Conservation (phyloP, 2,113 vertebrate genomes). For the Bubo blakistoni region DNA sequence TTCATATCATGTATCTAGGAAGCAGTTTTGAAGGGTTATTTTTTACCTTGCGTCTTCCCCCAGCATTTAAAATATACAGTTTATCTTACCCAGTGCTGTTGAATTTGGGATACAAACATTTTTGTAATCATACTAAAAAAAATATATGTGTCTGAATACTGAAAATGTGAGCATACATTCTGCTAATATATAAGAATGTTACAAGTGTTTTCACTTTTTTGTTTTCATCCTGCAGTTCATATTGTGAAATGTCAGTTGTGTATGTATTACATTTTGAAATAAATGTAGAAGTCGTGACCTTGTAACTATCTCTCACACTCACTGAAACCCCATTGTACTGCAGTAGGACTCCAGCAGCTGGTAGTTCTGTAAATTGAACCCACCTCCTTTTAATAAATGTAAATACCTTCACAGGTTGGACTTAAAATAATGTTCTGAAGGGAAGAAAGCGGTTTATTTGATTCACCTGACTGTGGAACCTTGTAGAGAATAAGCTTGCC, state of each 20-base stretch:
- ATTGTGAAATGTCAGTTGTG: neutral
- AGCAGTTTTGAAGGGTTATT: neutral
- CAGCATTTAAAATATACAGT: neutral
- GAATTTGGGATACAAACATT: neutral
- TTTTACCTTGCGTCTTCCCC: neutral
- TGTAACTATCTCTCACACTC: slow-evolving; percentile 39
- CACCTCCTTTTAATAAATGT: neutral
- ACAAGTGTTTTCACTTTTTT: neutral
- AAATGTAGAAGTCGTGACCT: slow-evolving; percentile 54
- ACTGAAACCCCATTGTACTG: slow-evolving; percentile 20
- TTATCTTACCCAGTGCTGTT: neutral
- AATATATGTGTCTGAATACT: neutral
- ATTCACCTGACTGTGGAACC: neutral
- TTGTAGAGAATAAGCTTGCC: neutral
- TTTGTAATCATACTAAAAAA: neutral
- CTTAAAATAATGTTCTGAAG: neutral
- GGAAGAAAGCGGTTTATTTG: neutral
- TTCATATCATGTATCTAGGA: neutral
- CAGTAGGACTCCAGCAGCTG: slow-evolving; percentile 47
- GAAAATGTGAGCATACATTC: neutral
- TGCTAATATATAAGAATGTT: neutral
- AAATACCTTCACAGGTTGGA: neutral
- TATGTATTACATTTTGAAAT: slow-evolving; percentile 22
- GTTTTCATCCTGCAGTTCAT: neutral
- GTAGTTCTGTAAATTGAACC: neutral